Percentiles rank a stretch among this genome's conserved stretches.
Evolutionary conservation across 2,888 invertebrate genomes (phyloP).

Genomic region (Morpho achilles): DNA sequence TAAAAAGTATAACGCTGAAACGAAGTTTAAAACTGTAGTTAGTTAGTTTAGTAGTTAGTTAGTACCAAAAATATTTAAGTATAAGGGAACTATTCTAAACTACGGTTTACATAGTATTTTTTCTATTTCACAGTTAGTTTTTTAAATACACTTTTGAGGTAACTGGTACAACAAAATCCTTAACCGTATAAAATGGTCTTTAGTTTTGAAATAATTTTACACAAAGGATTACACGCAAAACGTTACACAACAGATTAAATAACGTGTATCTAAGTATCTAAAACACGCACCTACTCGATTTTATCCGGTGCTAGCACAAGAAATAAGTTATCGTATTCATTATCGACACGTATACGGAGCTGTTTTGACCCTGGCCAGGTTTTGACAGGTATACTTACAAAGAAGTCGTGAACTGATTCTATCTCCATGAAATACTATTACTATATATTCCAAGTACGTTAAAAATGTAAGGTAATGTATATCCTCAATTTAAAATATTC

Average conservation of each 20-base stretch:
- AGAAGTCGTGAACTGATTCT: slow-evolving; percentile 38
- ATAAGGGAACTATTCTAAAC: too few relatives aligned
- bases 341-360: slow-evolving; percentile 28
- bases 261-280: slow-evolving; percentile 12
- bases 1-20: too few relatives aligned
- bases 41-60: too few relatives aligned
- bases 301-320: slow-evolving; percentile 16
- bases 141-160: too few relatives aligned
- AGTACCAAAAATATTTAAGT: too few relatives aligned
- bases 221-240: slow-evolving; percentile 5
- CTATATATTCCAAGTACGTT: neutral
- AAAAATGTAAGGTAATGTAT: too few relatives aligned
- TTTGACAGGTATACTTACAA: slow-evolving; percentile 46
- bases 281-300: slow-evolving; percentile 14
- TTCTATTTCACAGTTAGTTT: too few relatives aligned
- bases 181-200: too few relatives aligned
- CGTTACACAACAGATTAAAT: slow-evolving; percentile 6
- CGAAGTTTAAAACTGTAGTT: too few relatives aligned
- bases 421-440: slow-evolving; percentile 24
- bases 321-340: slow-evolving; percentile 33
- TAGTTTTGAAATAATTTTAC: neutral
- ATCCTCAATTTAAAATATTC: too few relatives aligned
- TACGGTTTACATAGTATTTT: too few relatives aligned
- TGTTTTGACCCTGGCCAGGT: slow-evolving; percentile 40
- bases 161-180: too few relatives aligned